Conservation (phyloP, 2,113 vertebrate species). For the Dicentrarchus labrax region DNA sequence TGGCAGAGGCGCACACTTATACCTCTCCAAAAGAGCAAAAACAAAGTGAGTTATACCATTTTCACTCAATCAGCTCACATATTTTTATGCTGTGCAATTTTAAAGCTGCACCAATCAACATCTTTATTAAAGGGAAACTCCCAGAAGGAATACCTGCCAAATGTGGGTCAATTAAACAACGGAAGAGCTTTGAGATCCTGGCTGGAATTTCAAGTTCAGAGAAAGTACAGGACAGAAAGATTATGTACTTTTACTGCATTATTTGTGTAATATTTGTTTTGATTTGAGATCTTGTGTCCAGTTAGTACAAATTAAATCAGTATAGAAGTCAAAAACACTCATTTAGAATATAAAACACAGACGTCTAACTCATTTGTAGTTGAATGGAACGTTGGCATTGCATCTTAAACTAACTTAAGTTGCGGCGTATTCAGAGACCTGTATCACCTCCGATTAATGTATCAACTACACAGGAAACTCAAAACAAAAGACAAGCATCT, state of each 20-base stretch:
- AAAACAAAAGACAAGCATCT: constrained; percentile 47
- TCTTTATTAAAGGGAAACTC: no score
- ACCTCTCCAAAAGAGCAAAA: neutral
- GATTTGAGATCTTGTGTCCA: neutral
- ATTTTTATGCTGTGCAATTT: neutral
- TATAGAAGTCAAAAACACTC: neutral
- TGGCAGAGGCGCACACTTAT: neutral
- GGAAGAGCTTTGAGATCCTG: no score
- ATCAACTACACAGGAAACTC: constrained; percentile 29
- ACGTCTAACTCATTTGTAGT: neutral
- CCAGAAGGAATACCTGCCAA: no score
- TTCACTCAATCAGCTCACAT: neutral
- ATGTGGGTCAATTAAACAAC: no score
- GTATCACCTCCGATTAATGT: neutral
- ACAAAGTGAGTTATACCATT: no score
- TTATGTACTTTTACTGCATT: neutral
- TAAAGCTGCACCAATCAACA: neutral
- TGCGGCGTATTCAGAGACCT: neutral
- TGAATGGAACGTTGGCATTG: neutral
- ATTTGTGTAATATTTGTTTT: neutral
- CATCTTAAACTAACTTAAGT: neutral
- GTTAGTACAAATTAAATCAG: neutral
- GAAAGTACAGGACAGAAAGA: no score
- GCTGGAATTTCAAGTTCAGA: no score
- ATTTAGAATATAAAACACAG: neutral